These are phyloP conservation scores for Parthenolecanium corni DNA, from an alignment of 2,888 invertebrate genomes.

Conservation along the genomic window DNA sequence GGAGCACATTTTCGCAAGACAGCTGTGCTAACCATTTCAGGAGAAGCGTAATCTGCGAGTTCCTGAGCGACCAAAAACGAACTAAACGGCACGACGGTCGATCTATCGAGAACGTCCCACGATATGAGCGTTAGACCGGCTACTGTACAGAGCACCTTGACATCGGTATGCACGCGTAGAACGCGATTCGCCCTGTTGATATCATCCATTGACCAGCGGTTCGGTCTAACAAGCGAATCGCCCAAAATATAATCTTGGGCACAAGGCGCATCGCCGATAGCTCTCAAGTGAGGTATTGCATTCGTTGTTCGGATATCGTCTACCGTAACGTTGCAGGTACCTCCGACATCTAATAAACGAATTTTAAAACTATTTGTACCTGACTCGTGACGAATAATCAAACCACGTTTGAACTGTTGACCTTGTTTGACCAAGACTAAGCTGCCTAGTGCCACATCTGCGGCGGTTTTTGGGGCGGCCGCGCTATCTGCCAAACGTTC, in stretches of 20 bases:
- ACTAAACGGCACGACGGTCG: not conserved
- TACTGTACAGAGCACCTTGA: not conserved
- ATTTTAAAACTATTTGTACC: not conserved
- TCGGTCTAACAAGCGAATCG: not conserved
- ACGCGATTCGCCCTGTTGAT: not conserved
- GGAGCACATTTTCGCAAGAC: not conserved
- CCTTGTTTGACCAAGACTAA: not conserved
- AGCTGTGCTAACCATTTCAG: not conserved
- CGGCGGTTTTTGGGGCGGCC: not conserved
- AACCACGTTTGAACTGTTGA: not conserved
- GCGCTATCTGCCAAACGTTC: not conserved
- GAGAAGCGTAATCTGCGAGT: not conserved
- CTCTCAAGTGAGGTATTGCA: not conserved
- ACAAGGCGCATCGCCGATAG: not conserved
- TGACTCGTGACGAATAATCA: not conserved
- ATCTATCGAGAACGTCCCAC: not conserved
- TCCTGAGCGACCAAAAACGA: not conserved
- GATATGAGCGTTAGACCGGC: not conserved
- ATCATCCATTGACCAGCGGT: not conserved
- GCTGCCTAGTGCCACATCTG: constrained; percentile 1
- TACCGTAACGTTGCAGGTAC: not conserved
- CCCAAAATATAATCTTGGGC: constrained; percentile 14
- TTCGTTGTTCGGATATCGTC: constrained; percentile 1
- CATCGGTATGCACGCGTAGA: not conserved
- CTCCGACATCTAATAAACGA: constrained; percentile 5